These are phyloP conservation scores for Scomber colias DNA, from an alignment of 2,113 vertebrate genomes.

Conservation along the genomic window DNA sequence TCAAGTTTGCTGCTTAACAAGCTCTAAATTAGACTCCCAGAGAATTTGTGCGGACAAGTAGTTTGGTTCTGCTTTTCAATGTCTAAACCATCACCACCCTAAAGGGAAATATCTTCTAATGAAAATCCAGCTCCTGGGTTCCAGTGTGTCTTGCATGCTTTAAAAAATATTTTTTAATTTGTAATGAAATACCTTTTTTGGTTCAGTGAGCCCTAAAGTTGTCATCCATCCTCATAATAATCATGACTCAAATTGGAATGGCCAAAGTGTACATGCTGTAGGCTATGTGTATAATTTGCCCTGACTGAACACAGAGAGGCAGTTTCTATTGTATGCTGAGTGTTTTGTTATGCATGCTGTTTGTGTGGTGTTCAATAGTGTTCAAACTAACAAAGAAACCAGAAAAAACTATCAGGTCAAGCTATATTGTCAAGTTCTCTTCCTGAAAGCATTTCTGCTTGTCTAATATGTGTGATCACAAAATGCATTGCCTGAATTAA, in stretches of 20 bases:
- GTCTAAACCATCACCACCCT: constrained; percentile 38
- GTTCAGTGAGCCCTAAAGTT: constrained; percentile 38
- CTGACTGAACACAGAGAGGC: not conserved
- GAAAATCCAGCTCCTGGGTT: constrained; percentile 15
- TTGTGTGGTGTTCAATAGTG: not conserved
- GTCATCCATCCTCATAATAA: constrained; percentile 24
- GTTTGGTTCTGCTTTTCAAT: constrained; percentile 28
- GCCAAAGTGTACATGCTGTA: not conserved
- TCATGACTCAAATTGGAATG: constrained; percentile 27
- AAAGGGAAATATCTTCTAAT: constrained; percentile 51
- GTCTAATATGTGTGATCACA: too few relatives aligned
- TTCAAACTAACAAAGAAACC: not conserved
- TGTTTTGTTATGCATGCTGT: not conserved
- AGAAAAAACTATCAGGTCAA: not conserved
- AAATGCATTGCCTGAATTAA: too few relatives aligned
- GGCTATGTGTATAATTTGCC: not conserved
- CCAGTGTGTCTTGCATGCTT: constrained; percentile 9
- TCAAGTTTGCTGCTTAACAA: constrained; percentile 44
- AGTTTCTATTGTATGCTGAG: not conserved
- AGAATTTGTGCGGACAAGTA: constrained; percentile 49
- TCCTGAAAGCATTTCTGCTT: too few relatives aligned
- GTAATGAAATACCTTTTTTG: constrained; percentile 13
- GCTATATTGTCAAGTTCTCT: not conserved
- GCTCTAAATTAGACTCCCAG: constrained; percentile 52
- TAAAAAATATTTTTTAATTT: constrained; percentile 31